These are phyloP conservation scores for Hydropotes inermis DNA, from an alignment of 2,113 vertebrate species.

Conservation along the genomic window DNA sequence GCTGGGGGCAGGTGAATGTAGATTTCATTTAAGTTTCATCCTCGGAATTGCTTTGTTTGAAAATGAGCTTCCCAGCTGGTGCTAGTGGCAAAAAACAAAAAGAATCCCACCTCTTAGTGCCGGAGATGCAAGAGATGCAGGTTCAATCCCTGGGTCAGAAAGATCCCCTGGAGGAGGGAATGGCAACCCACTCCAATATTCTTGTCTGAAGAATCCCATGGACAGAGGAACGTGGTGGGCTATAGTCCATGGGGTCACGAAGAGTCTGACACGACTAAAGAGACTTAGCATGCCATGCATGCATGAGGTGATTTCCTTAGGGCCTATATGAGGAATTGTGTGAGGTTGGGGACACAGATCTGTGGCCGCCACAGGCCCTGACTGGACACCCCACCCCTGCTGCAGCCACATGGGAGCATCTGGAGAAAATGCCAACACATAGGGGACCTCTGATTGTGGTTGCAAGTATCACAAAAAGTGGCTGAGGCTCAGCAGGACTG, in stretches of 20 bases:
- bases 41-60: background rate
- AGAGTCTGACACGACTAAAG: background rate
- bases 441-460: no score
- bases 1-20: background rate
- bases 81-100: background rate
- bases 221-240: background rate
- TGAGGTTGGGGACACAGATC: background rate
- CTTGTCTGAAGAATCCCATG: background rate
- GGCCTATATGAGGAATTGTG: background rate
- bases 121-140: background rate
- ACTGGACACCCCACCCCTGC: rapidly evolving
- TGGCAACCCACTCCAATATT: background rate
- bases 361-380: background rate
- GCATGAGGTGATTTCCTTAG: background rate
- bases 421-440: background rate
- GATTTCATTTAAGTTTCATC: background rate
- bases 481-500: background rate
- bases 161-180: background rate
- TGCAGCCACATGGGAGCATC: background rate
- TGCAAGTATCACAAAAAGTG: background rate
- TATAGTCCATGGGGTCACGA: background rate
- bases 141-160: background rate
- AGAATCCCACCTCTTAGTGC: background rate
- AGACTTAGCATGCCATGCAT: background rate
- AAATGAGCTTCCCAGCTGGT: background rate